A percentile compares a stretch with the other conserved stretches of the same genome.
phyloP scores from a whole-genome alignment of 2,113 vertebrate genomes.

The Agapornis roseicollis region DNA sequence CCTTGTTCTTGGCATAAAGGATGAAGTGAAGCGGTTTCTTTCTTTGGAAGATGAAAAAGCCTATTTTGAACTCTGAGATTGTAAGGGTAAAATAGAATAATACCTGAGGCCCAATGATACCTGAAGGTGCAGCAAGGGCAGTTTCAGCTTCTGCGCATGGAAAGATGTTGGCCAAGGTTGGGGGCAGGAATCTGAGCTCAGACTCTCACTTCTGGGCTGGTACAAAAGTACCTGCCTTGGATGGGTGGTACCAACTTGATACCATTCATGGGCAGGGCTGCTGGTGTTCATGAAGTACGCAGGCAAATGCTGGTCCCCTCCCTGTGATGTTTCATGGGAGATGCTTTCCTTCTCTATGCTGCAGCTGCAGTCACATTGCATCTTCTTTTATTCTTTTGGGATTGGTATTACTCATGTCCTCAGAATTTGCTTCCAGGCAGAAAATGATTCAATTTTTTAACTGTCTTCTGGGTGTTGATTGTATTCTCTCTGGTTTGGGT shows the following conservation, averaged over 20 bases:
- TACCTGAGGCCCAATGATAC: background rate
- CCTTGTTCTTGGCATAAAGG: background rate
- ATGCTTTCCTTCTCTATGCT: background rate
- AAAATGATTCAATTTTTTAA: accelerated
- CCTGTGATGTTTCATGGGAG: background rate
- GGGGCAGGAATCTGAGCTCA: background rate
- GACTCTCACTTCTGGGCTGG: background rate
- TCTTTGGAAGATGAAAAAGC: background rate
- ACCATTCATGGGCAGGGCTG: background rate
- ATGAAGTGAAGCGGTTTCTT: background rate
- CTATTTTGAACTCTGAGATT: background rate
- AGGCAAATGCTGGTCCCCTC: background rate
- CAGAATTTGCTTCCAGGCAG: background rate
- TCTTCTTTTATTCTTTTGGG: background rate
- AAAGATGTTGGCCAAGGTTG: background rate
- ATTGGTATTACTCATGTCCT: background rate
- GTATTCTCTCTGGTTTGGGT: background rate
- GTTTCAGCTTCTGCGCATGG: background rate
- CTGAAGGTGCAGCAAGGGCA: accelerated
- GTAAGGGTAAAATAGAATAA: background rate
- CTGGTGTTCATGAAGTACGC: accelerated
- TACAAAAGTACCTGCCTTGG: no score
- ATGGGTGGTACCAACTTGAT: background rate
- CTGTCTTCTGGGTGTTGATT: background rate
- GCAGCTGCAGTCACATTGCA: background rate